Percentiles rank a stretch among this genome's conserved stretches.
Conservation (phyloP, 1,140 invertebrate genomes). For the Copidosoma floridanum region DNA sequence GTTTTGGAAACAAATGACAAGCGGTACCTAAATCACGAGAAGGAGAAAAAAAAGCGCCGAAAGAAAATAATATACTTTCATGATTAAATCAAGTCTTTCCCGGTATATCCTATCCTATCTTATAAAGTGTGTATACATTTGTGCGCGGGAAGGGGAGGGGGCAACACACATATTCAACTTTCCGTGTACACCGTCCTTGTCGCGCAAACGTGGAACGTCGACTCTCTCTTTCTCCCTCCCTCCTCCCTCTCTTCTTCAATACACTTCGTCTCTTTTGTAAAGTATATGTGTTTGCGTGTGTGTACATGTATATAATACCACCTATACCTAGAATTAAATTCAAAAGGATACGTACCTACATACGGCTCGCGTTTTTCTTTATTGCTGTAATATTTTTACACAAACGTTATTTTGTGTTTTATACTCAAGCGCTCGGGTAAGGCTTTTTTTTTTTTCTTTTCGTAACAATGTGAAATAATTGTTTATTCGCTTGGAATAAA, state of each 20-base stretch:
- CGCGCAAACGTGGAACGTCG: not conserved
- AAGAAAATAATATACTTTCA: slow-evolving; percentile 27
- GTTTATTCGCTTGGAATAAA: too few relatives aligned
- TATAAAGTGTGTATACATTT: not conserved
- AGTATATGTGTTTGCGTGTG: not conserved
- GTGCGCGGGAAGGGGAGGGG: not conserved
- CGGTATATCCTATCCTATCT: too few relatives aligned
- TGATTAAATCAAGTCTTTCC: slow-evolving; percentile 24
- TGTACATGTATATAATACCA: not conserved
- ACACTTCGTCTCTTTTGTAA: too few relatives aligned
- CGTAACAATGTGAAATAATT: too few relatives aligned
- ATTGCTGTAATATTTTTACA: slow-evolving; percentile 22
- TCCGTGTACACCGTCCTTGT: slow-evolving; percentile 9
- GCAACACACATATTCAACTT: too few relatives aligned
- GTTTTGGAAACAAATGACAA: too few relatives aligned
- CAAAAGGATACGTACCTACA: slow-evolving; percentile 11
- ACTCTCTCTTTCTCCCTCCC: slow-evolving; percentile 1
- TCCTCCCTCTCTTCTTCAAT: too few relatives aligned
- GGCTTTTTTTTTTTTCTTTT: not conserved
- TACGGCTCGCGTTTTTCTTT: slow-evolving; percentile 16
- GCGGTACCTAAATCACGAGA: too few relatives aligned
- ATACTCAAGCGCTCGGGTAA: not conserved
- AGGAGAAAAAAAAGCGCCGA: not conserved
- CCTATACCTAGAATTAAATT: slow-evolving; percentile 17
- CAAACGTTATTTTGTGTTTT: slow-evolving; percentile 20